Conservation (phyloP, 2,113 vertebrate species). For the Microtus ochrogaster region DNA sequence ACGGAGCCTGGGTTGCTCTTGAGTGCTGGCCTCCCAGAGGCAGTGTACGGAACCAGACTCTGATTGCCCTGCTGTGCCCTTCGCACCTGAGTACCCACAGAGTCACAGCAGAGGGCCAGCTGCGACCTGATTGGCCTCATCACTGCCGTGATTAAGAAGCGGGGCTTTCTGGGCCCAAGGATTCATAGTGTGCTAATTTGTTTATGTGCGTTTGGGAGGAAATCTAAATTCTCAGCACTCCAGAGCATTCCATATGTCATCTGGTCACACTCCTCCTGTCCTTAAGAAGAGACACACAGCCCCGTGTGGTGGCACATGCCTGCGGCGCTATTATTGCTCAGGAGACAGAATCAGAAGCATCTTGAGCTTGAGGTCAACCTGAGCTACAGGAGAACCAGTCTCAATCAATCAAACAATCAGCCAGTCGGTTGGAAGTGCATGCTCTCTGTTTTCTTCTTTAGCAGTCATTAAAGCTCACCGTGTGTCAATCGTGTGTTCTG, state of each 20-base stretch:
- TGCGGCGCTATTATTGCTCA: too few relatives aligned
- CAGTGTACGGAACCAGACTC: rapidly evolving
- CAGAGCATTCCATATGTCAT: neutral
- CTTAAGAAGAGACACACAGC: neutral
- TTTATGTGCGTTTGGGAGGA: neutral
- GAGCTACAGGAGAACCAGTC: neutral
- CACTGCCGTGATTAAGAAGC: neutral
- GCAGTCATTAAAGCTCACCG: neutral
- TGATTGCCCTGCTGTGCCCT: neutral
- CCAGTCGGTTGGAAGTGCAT: neutral
- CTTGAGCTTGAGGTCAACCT: neutral
- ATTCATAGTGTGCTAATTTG: neutral
- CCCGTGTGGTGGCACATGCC: too few relatives aligned
- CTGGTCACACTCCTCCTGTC: neutral
- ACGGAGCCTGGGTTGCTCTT: neutral
- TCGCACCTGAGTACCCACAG: rapidly evolving
- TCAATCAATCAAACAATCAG: neutral
- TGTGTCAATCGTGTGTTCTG: neutral
- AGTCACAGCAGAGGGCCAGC: neutral
- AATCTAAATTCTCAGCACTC: neutral
- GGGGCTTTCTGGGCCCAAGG: neutral
- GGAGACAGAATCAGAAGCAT: neutral
- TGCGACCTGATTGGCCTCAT: neutral
- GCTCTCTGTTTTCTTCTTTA: neutral
- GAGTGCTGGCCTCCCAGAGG: neutral